phyloP scores from a whole-genome alignment of 2,113 vertebrate species.

The Tapirus terrestris region DNA sequence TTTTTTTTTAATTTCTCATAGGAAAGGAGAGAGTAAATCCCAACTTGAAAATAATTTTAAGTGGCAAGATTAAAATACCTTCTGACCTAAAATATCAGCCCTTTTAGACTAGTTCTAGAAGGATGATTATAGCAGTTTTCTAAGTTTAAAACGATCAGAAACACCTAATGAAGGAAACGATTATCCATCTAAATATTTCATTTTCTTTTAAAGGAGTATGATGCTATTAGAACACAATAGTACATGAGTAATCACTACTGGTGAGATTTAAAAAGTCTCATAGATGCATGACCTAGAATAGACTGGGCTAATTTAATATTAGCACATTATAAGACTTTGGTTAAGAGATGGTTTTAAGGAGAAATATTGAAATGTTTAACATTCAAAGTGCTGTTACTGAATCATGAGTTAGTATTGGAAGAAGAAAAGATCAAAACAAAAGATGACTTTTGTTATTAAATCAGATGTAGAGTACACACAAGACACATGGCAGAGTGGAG shows the following conservation, averaged over 20 bases:
- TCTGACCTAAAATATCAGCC: background rate
- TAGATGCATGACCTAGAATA: background rate
- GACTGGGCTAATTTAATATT: background rate
- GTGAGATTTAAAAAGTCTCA: background rate
- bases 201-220: slow-evolving; percentile 12
- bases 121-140: background rate
- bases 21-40: background rate
- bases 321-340: background rate
- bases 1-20: background rate
- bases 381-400: background rate
- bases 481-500: background rate
- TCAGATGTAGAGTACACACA: background rate
- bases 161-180: background rate
- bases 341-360: slow-evolving; percentile 46
- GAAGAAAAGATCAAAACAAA: background rate
- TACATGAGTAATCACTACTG: background rate
- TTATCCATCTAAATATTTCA: background rate
- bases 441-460: background rate
- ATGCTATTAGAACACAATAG: background rate
- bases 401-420: background rate
- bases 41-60: background rate
- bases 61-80: background rate
- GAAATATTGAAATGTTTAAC: slow-evolving; percentile 11
- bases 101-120: background rate
- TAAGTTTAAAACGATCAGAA: slow-evolving; percentile 21